phyloP scores from a whole-genome alignment of 1,140 invertebrate genomes.

The Bombus haemorrhoidalis region DNA sequence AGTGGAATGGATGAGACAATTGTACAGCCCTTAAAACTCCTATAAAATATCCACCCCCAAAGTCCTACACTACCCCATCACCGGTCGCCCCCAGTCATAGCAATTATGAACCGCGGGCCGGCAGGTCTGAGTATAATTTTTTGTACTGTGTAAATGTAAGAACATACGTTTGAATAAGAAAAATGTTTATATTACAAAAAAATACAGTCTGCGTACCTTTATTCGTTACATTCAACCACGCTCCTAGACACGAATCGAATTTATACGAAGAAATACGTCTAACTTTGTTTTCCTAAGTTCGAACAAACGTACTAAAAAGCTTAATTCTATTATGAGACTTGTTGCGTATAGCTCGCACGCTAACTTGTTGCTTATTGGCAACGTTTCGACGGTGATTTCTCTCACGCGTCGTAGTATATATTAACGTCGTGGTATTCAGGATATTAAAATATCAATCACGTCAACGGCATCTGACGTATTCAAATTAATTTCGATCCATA shows the following conservation, averaged over 20 bases:
- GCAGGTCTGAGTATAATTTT: conserved; percentile 83
- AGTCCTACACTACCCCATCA: conserved; percentile 58
- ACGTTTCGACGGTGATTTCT: conserved; percentile 3
- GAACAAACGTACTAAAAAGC: not conserved
- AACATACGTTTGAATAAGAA: conserved; percentile 84
- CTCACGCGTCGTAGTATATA: no score
- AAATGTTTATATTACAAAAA: conserved; percentile 83
- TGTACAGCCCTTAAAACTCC: conserved; percentile 73
- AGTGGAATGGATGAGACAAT: conserved; percentile 69
- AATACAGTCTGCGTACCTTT: conserved; percentile 18
- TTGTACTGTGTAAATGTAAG: conserved; percentile 85
- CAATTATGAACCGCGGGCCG: conserved; percentile 79
- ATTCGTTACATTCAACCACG: not conserved
- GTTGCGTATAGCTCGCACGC: not conserved
- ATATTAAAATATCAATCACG: not conserved
- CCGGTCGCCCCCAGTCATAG: conserved; percentile 77
- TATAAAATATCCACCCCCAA: conserved; percentile 65
- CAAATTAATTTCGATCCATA: not conserved
- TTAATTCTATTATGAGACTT: conserved; percentile 22
- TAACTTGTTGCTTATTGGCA: conserved; percentile 39
- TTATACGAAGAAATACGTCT: not conserved
- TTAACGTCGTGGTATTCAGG: not conserved
- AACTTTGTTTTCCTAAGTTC: not conserved
- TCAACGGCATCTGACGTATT: not conserved
- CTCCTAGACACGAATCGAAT: not conserved